Evolutionary conservation across 2,113 vertebrate species (phyloP).

Genomic region (Dasypus novemcinctus): DNA sequence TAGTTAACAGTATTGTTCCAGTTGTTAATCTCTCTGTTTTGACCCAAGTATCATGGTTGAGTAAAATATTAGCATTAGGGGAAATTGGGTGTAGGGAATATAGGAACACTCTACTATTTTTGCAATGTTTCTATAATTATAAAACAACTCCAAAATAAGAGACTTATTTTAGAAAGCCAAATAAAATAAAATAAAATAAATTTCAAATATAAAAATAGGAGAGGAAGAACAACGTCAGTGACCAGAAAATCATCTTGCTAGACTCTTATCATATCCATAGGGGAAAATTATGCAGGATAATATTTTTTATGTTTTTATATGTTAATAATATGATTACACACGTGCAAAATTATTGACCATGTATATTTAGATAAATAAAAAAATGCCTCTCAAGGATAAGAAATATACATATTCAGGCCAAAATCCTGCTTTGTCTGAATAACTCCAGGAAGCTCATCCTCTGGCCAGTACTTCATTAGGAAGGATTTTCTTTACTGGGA

Average conservation of each 20-base stretch:
- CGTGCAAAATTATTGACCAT: not conserved
- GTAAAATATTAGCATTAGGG: not conserved
- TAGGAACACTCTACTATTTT: too few relatives aligned
- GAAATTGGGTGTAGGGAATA: not conserved
- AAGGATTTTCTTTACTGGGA: not conserved
- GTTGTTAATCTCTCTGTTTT: not conserved
- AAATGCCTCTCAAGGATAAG: conserved; percentile 6
- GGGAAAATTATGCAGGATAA: not conserved
- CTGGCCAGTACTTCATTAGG: not conserved
- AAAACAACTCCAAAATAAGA: not conserved
- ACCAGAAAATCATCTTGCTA: not conserved
- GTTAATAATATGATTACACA: not conserved
- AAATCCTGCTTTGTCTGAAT: not conserved
- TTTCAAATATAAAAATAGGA: not conserved
- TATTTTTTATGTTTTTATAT: not conserved
- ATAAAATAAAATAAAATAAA: conserved; percentile 52
- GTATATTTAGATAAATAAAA: conserved; percentile 19
- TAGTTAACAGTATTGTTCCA: not conserved
- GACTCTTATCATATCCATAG: not conserved
- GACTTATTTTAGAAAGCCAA: not conserved
- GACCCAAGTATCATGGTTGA: not conserved
- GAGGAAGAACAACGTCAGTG: not conserved
- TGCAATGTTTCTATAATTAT: not conserved
- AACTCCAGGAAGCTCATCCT: not conserved
- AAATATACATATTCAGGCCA: not conserved